phyloP scores from a whole-genome alignment of 2,113 vertebrate species.

The Hyperoodon ampullatus region DNA sequence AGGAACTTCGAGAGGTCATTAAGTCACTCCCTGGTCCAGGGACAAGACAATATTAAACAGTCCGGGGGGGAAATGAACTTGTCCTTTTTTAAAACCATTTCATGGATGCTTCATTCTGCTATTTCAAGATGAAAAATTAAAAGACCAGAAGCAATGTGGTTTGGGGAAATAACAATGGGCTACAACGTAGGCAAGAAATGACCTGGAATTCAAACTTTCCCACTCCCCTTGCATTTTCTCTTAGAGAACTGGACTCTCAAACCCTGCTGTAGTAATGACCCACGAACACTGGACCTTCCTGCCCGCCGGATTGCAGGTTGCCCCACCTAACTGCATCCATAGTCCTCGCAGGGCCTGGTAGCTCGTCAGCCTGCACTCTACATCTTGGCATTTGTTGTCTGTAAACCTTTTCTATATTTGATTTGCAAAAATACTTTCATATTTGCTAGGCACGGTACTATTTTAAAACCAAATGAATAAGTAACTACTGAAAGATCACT shows the following conservation, averaged over 20 bases:
- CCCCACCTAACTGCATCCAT: accelerated
- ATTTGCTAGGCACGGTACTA: background rate
- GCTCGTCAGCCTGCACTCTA: accelerated
- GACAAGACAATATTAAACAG: background rate
- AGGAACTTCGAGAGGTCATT: background rate
- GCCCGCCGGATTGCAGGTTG: accelerated
- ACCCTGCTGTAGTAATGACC: accelerated
- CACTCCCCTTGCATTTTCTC: background rate
- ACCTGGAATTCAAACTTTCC: background rate
- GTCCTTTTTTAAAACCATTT: background rate
- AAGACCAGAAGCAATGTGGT: background rate
- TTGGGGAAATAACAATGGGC: background rate
- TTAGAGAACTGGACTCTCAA: background rate
- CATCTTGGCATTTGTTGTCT: background rate
- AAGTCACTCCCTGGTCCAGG: background rate
- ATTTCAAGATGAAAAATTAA: background rate
- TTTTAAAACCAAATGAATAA: background rate
- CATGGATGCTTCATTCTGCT: background rate
- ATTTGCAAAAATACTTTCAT: background rate
- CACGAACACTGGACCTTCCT: accelerated
- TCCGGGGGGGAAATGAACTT: background rate
- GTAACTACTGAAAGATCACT: background rate
- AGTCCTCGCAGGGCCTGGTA: accelerated
- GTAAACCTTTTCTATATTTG: background rate
- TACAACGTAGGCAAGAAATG: background rate